These are phyloP conservation scores for Orientallactaga bullata DNA, from an alignment of 2,113 vertebrate species.

Conservation along the genomic window DNA sequence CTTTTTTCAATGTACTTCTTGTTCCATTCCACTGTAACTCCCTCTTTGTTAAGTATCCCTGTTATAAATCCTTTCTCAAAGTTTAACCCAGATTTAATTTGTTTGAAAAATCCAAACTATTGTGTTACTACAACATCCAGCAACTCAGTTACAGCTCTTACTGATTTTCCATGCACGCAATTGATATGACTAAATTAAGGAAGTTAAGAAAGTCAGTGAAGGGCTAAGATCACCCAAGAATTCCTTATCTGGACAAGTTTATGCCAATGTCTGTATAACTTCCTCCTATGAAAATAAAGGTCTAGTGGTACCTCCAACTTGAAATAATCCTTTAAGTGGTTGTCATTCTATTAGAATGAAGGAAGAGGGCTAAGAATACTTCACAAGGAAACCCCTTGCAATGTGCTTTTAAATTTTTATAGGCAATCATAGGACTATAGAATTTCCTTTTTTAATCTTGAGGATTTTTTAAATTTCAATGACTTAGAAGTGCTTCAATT, in stretches of 20 bases:
- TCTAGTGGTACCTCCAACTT: neutral
- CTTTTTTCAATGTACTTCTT: neutral
- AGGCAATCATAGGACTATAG: neutral
- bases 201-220: neutral
- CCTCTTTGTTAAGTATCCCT: neutral
- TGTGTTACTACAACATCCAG: neutral
- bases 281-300: neutral
- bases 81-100: neutral
- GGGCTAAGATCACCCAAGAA: neutral
- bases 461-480: too few species aligned
- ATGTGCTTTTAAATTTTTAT: neutral
- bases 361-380: neutral
- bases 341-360: neutral
- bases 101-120: neutral
- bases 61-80: neutral
- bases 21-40: neutral
- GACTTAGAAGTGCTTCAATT: too few species aligned
- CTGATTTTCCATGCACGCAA: conserved; percentile 2
- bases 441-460: too few species aligned
- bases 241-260: neutral
- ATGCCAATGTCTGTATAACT: neutral
- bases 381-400: neutral
- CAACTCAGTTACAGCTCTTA: conserved; percentile 10
- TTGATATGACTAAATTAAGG: neutral
- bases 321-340: neutral